These are phyloP conservation scores for Trachurus trachurus DNA, from an alignment of 2,797 vertebrate species.

Conservation along the genomic window DNA sequence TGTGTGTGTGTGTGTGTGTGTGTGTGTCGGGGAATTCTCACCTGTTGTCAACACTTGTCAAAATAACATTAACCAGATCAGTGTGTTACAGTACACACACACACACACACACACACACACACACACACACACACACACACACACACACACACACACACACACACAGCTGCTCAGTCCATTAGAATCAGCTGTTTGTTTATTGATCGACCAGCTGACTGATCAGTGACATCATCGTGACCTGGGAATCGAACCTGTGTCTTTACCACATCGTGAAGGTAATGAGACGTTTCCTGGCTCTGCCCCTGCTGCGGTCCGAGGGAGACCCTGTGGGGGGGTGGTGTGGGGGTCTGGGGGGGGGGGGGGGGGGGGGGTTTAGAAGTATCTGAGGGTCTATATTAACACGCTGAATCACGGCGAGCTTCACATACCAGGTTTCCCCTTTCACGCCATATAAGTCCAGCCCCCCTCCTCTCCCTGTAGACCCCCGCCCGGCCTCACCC, in stretches of 20 bases:
- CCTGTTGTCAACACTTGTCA: conserved; percentile 46
- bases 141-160: too few relatives aligned
- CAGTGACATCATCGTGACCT: too few relatives aligned
- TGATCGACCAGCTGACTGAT: too few relatives aligned
- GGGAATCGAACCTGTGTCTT: conserved; percentile 28
- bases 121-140: too few relatives aligned
- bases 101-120: too few relatives aligned
- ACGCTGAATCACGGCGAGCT: conserved; percentile 91
- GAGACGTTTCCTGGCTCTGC: conserved; percentile 51
- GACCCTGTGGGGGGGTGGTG: conserved; percentile 44
- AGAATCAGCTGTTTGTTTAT: too few relatives aligned
- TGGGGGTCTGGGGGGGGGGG: conserved; percentile 1
- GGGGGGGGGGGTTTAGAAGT: conserved; percentile 76
- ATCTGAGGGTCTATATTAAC: conserved; percentile 94
- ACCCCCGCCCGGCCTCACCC: conserved; percentile 73
- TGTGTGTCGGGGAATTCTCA: conserved; percentile 11
- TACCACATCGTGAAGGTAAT: conserved; percentile 54
- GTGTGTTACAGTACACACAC: conserved; percentile 5
- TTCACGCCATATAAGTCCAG: conserved; percentile 96
- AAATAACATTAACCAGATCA: conserved; percentile 10
- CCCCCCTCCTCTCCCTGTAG: conserved; percentile 72
- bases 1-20: conserved; percentile 25
- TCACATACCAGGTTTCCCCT: conserved; percentile 93
- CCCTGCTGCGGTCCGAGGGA: conserved; percentile 59
- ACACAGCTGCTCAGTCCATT: too few relatives aligned